Percentiles rank a stretch among this genome's conserved stretches.
These are phyloP conservation scores for Eristalinus sepulchralis DNA, from an alignment of 2,888 invertebrate genomes.

Conservation along the genomic window DNA sequence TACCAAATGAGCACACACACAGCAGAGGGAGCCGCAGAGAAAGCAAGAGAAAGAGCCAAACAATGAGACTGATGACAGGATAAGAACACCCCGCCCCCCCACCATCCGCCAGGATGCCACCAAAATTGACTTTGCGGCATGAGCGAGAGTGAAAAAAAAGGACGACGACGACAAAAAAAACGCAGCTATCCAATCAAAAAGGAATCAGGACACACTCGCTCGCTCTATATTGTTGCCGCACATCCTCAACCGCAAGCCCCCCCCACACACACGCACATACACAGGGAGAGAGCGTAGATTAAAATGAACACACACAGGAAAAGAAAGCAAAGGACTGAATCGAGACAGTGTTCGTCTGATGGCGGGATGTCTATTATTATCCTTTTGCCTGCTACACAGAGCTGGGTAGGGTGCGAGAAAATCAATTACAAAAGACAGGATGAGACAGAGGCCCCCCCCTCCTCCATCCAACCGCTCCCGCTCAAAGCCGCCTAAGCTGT, in stretches of 20 bases:
- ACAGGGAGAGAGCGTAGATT: not conserved
- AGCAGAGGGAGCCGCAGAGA: not conserved
- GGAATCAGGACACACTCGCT: slow-evolving; percentile 42
- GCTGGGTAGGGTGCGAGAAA: slow-evolving; percentile 2
- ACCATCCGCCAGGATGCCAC: not conserved
- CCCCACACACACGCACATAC: not conserved
- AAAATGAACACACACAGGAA: not conserved
- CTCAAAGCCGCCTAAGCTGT: no score
- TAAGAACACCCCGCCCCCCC: slow-evolving; percentile 15
- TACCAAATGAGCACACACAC: slow-evolving; percentile 34
- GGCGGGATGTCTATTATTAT: slow-evolving; percentile 11
- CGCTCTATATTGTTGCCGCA: slow-evolving; percentile 29
- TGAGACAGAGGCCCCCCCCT: not conserved
- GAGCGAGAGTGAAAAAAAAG: not conserved
- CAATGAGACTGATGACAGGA: slow-evolving; percentile 41
- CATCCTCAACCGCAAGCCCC: not conserved
- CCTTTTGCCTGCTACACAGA: not conserved
- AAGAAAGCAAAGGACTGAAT: not conserved
- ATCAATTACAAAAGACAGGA: slow-evolving; percentile 40
- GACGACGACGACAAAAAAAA: not conserved
- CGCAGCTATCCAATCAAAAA: slow-evolving; percentile 51
- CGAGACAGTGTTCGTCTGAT: slow-evolving; percentile 3
- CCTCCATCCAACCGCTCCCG: no score
- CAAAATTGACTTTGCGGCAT: not conserved
- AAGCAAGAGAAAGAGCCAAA: not conserved